Base-by-base conservation (phyloP, 2,888 invertebrate species). In the Acanthosepion esculentum region DNA sequence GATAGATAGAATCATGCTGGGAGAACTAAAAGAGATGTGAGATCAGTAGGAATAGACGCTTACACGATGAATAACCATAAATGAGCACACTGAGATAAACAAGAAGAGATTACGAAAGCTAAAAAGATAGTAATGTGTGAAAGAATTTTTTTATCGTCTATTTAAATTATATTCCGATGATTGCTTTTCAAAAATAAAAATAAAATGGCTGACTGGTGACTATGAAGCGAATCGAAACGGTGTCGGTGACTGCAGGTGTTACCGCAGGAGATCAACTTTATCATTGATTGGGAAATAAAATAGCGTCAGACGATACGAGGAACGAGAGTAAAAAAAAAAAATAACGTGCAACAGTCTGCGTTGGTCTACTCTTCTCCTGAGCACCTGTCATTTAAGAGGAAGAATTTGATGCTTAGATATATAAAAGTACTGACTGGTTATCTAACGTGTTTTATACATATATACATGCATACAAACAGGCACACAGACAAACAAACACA, bases 221-320 rank as follows among this genome's bases (percentile, higher is more conserved):
- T 5, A 78, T 78, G 78, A 33, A 78, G n/a, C n/a, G n/a, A 78
- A 78, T 78, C n/a, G 12, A n/a, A 78, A 78, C n/a, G n/a, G 78
- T 78, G 78, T 78, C 78, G n/a, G 33, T 78, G 78, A 78, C 78
- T 78, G 78, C 78, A 78, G 78, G 78, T 78, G 78, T 78, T 78
- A 78, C 78, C n/a, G 10, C n/a, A 33, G 78, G 18, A n/a, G 78
- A 78, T 78, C 15, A 78, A 78, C 78, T 78, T 78, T n/a, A 78
- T 78, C n/a, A 78, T n/a, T 78, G n/a, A 15, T 78, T n/a, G 20
- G n/a, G n/a, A 78, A 78, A 78, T 59, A 55, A 55, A 55, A 55
- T 15, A 55, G 55, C 20, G 55, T 55, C 55, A 55, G 6, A 78
- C 20, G 78, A 78, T 78, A n/a, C 78, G 33, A 23, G 59, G 3